Base-by-base conservation (phyloP, 2,113 vertebrate species). In the Malurus melanocephalus region DNA sequence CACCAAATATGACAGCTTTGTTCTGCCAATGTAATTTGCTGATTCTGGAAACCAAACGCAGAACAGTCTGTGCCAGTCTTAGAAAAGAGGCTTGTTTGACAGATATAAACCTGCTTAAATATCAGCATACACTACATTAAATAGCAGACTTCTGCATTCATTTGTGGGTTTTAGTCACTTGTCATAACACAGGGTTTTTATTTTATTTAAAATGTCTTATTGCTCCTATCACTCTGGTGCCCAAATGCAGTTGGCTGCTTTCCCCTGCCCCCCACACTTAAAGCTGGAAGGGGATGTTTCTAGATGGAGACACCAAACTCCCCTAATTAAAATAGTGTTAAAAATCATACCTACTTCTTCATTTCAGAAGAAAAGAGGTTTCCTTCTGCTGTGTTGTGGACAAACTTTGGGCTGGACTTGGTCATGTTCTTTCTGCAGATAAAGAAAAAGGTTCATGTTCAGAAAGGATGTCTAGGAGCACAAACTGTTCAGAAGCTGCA, bases 1-100 rank as follows among this genome's bases (percentile, higher is more conserved):
- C 95, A 89, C 96, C 92, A 94, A 95, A 96, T 95, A 96, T 94
- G 96, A 97, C 96, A 97, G 96, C 94, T 96, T 96, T 96, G 94
- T 97, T 96, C 96, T 96, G 96, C 96, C 96, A 91, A 89, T 85
- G 91, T 93, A 93, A 96, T 96, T 95, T 96, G 95, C 96, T 95
- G 96, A 97, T 96, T 95, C 95, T 93, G 80, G 94, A 96, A 96
- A 94, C 92, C 87, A 95, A 96, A 95, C 8, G 91, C 92, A 89
- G 96, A 96, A 90, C 94, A 93, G 87, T 69, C 95, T 96, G 93
- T 91, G 94, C 92, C 92, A 93, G 91, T 95, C 95, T 96, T 92
- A 87, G 89, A 94, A 94, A 87, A 94, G 93, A 89, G 89, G 68
- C 59, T 74, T 87, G 69, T 80, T 77, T 94, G 96, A 96, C 95